Percentiles rank a stretch among this genome's conserved stretches.
Evolutionary conservation across 2,888 invertebrate genomes (phyloP).

Genomic region (Allophyes oxyacanthae): DNA sequence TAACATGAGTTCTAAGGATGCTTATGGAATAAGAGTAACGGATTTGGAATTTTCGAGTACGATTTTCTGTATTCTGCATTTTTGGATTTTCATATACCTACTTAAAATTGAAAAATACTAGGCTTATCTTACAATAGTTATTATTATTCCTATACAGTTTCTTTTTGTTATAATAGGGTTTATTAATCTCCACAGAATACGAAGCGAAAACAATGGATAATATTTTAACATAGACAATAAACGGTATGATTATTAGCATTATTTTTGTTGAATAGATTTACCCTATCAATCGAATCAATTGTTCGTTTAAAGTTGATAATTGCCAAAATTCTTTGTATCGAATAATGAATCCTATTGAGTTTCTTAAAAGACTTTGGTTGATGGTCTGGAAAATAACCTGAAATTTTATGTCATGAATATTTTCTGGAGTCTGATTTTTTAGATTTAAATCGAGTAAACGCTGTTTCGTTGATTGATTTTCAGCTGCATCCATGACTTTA

Average conservation of each 20-base stretch:
- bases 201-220: background rate
- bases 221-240: background rate
- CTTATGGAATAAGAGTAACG: conserved; percentile 1
- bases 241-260: background rate
- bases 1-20: background rate
- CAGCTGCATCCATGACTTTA: conserved; percentile 1
- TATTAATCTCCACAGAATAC: background rate
- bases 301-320: conserved; percentile 24
- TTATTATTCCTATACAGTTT: too few species aligned
- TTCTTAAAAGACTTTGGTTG: conserved; percentile 8
- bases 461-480: conserved; percentile 18
- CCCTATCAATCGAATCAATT: conserved; percentile 10
- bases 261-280: conserved; percentile 11
- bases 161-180: too few species aligned
- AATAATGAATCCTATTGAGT: conserved; percentile 12
- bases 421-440: conserved; percentile 3
- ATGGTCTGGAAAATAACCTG: conserved; percentile 28
- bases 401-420: conserved; percentile 14
- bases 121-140: too few species aligned
- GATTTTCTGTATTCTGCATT: background rate
- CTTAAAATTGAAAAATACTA: too few species aligned
- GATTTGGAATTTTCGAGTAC: background rate
- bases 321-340: conserved; percentile 20
- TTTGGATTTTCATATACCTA: too few species aligned
- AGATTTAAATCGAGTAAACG: background rate